Conservation (phyloP, 2,888 invertebrate genomes). For the Willowsia nigromaculata region DNA sequence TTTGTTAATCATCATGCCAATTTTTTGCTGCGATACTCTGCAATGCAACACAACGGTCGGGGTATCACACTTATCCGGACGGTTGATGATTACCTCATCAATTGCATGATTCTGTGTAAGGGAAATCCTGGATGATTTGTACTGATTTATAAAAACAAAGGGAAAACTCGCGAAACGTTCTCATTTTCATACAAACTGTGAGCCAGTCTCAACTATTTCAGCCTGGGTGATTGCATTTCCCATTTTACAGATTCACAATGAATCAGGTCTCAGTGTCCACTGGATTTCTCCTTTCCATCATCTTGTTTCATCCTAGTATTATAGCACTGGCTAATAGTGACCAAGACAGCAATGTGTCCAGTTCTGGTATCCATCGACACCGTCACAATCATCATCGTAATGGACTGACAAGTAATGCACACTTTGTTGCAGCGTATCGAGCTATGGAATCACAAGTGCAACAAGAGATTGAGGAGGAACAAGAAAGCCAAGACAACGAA, state of each 20-base stretch:
- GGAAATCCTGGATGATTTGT: background rate
- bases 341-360: background rate
- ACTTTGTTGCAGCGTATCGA: conserved; percentile 15
- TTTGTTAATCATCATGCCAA: no score
- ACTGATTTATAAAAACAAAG: background rate
- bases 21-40: no score
- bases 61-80: no score
- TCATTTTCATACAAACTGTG: no score
- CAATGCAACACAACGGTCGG: no score
- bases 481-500: background rate
- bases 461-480: background rate
- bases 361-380: background rate
- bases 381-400: conserved; percentile 23
- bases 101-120: background rate
- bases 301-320: background rate
- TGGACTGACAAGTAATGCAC: background rate
- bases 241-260: background rate
- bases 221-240: no score
- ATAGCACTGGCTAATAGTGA: background rate
- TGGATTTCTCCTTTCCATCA: background rate
- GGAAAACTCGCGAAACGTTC: background rate
- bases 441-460: background rate
- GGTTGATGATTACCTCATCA: background rate
- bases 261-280: background rate
- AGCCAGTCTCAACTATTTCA: no score